Percentiles rank a stretch among this genome's conserved stretches.
Evolutionary conservation across 2,888 invertebrate genomes (phyloP).

Genomic region (Papilio elwesi): DNA sequence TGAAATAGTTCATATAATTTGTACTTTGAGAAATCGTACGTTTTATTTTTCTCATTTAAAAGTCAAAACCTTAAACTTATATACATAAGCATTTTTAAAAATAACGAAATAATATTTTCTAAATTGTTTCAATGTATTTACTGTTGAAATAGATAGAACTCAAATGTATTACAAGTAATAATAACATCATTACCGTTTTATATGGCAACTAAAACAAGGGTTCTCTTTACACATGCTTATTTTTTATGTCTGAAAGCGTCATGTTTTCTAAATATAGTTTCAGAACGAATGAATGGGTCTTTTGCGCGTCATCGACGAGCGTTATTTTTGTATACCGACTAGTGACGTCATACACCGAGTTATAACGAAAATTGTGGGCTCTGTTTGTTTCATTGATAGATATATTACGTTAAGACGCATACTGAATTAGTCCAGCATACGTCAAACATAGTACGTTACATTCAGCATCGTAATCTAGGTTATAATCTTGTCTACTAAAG

Average conservation of each 20-base stretch:
- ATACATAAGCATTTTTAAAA: no score
- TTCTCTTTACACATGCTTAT: constrained; percentile 18
- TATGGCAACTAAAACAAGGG: constrained; percentile 5
- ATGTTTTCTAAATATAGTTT: constrained; percentile 43
- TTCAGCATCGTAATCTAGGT: not conserved
- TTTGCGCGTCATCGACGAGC: constrained; percentile 44
- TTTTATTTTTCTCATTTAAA: no score
- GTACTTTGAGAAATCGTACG: no score
- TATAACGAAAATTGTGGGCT: constrained; percentile 17
- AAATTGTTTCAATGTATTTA: no score
- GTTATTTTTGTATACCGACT: constrained; percentile 40
- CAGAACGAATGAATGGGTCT: constrained; percentile 45
- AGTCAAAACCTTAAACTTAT: no score
- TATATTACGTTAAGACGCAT: not conserved
- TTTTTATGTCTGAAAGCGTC: constrained; percentile 17
- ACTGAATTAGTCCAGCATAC: not conserved
- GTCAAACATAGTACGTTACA: not conserved
- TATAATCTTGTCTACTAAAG: not conserved
- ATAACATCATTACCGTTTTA: constrained; percentile 2
- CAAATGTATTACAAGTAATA: no score
- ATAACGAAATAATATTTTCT: no score
- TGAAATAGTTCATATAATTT: no score
- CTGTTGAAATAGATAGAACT: no score
- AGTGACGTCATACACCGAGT: constrained; percentile 40
- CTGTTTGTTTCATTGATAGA: constrained; percentile 23